These are phyloP conservation scores for Drosophila pallidifrons DNA, from an alignment of 1,140 invertebrate species.

Conservation along the genomic window DNA sequence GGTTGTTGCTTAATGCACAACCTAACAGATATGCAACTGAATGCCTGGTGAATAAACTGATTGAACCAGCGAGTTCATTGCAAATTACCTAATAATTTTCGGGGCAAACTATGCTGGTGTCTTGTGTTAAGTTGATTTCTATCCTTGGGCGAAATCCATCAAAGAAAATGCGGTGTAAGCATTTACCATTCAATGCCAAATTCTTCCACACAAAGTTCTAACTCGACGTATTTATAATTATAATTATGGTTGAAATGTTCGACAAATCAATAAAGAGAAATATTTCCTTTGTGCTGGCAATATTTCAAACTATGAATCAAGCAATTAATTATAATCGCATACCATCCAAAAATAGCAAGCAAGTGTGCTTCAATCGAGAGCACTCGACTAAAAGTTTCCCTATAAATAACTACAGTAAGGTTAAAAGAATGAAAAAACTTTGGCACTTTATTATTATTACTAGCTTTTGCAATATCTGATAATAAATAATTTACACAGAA, in stretches of 20 bases:
- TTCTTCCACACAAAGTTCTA: not conserved
- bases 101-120: not conserved
- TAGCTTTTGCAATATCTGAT: not conserved
- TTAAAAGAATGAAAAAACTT: not conserved
- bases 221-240: not conserved
- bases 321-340: slow-evolving; percentile 63
- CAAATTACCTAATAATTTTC: slow-evolving; percentile 43
- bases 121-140: not conserved
- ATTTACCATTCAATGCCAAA: slow-evolving; percentile 4
- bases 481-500: not conserved
- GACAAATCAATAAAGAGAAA: slow-evolving; percentile 11
- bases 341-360: slow-evolving; percentile 37
- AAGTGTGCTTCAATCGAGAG: not conserved
- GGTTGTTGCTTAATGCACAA: slow-evolving; percentile 68
- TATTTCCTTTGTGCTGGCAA: slow-evolving; percentile 18
- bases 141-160: slow-evolving; percentile 16
- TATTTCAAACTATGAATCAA: slow-evolving; percentile 50
- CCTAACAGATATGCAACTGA: slow-evolving; percentile 26
- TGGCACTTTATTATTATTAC: not conserved
- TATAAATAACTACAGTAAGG: not conserved
- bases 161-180: not conserved
- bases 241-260: slow-evolving; percentile 18
- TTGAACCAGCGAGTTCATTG: slow-evolving; percentile 46
- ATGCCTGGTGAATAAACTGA: slow-evolving; percentile 29
- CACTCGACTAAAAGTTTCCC: not conserved